Evolutionary conservation across 2,113 vertebrate species (phyloP).

Genomic region (Chelonoidis abingdonii): DNA sequence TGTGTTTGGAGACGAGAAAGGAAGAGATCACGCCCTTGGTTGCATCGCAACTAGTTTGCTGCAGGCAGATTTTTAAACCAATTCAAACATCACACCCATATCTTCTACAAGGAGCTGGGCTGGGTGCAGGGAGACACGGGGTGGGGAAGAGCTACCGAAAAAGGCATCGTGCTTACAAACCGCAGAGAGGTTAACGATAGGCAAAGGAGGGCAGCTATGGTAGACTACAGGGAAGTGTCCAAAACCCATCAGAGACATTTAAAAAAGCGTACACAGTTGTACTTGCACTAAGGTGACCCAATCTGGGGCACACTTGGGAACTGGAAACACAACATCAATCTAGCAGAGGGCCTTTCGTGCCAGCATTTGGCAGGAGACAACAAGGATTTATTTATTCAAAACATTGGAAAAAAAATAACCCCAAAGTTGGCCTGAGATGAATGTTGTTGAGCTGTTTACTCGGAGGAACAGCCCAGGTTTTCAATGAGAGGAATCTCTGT

Average conservation of each 20-base stretch:
- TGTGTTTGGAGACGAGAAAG: background rate
- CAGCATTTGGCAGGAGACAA: background rate
- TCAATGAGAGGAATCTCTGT: background rate
- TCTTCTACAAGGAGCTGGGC: rapidly evolving
- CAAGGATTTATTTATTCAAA: background rate
- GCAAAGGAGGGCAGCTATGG: background rate
- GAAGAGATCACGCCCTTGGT: background rate
- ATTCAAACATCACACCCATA: background rate
- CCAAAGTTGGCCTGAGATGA: background rate
- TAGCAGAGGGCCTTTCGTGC: background rate
- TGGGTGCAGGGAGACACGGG: background rate
- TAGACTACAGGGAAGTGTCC: background rate
- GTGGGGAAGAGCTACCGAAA: rapidly evolving
- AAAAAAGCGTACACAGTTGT: background rate
- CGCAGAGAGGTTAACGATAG: background rate
- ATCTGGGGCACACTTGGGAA: background rate
- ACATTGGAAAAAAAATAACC: background rate
- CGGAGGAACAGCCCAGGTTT: background rate
- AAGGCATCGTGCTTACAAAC: slow-evolving; percentile 25
- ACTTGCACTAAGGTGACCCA: background rate
- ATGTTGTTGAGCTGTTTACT: rapidly evolving
- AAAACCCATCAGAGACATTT: background rate
- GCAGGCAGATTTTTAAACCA: background rate
- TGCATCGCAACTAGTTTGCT: background rate
- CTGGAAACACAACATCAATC: background rate